These are phyloP conservation scores for Formicarius rufipectus DNA, from an alignment of 2,113 vertebrate species.

Conservation along the genomic window DNA sequence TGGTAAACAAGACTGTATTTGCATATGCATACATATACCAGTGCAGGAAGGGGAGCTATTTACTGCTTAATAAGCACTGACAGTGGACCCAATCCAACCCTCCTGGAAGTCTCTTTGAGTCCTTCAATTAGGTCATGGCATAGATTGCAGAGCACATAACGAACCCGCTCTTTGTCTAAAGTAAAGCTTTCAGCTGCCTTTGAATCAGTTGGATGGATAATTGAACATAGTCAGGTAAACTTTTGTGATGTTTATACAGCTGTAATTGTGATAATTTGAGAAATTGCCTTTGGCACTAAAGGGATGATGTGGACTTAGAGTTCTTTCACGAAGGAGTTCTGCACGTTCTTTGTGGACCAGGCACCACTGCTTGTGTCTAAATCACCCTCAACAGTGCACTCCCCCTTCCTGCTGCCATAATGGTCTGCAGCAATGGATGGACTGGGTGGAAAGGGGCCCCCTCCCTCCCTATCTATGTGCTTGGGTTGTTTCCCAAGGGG, in stretches of 20 bases:
- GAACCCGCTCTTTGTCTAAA: not conserved
- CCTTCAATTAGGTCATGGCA: conserved; percentile 15
- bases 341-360: rapidly evolving
- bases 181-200: not conserved
- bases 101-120: not conserved
- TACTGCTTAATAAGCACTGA: not conserved
- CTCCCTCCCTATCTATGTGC: not conserved
- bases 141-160: not conserved
- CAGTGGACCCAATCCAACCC: not conserved
- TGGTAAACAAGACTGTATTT: not conserved
- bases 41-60: not conserved
- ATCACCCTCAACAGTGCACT: not conserved
- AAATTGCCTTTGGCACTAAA: not conserved
- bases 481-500: not conserved
- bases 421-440: not conserved
- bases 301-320: not conserved
- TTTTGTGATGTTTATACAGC: conserved; percentile 6
- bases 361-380: not conserved
- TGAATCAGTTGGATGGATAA: not conserved
- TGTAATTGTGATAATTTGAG: conserved; percentile 16
- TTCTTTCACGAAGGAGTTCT: not conserved
- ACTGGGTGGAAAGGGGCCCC: not conserved
- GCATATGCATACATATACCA: not conserved
- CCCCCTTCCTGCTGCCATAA: not conserved
- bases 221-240: conserved; percentile 27